phyloP scores from a whole-genome alignment of 2,113 vertebrate genomes.

The Megalops atlanticus region DNA sequence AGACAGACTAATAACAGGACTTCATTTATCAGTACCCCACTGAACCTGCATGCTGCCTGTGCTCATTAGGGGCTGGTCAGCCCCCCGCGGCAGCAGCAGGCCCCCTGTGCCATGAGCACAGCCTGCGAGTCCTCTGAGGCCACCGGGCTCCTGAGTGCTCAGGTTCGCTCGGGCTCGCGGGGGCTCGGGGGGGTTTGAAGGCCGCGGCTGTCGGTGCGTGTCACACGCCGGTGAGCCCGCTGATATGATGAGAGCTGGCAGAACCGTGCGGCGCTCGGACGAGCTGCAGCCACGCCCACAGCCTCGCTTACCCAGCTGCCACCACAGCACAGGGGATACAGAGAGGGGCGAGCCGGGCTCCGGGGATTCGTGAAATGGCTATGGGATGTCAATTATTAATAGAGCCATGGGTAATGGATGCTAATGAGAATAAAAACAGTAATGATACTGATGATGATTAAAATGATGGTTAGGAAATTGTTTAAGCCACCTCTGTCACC shows the following conservation, averaged over 20 bases:
- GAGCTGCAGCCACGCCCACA: neutral
- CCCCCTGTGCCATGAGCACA: slow-evolving; percentile 43
- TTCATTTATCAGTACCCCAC: slow-evolving; percentile 52
- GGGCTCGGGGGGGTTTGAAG: neutral
- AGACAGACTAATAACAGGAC: slow-evolving; percentile 32
- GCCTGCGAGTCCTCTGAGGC: no score
- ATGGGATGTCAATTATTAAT: slow-evolving; percentile 56
- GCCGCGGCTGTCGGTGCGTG: slow-evolving; percentile 35
- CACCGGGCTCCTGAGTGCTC: no score
- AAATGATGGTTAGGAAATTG: neutral
- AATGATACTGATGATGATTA: neutral
- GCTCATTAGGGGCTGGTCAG: slow-evolving; percentile 56
- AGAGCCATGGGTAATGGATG: slow-evolving; percentile 40
- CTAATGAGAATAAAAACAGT: slow-evolving; percentile 13
- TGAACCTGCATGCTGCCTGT: slow-evolving; percentile 67
- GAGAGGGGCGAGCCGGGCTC: slow-evolving; percentile 54
- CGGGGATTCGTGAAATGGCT: slow-evolving; percentile 45
- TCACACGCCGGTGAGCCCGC: slow-evolving; percentile 37
- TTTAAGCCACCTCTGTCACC: neutral
- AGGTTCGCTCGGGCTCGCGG: no score
- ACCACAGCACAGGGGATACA: slow-evolving; percentile 44
- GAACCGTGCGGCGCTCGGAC: slow-evolving; percentile 26
- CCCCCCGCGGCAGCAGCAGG: slow-evolving; percentile 46
- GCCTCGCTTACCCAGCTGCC: slow-evolving; percentile 62
- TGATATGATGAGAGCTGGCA: slow-evolving; percentile 65